phyloP scores from a whole-genome alignment of 1,140 invertebrate genomes.

The Drosophila arizonae region DNA sequence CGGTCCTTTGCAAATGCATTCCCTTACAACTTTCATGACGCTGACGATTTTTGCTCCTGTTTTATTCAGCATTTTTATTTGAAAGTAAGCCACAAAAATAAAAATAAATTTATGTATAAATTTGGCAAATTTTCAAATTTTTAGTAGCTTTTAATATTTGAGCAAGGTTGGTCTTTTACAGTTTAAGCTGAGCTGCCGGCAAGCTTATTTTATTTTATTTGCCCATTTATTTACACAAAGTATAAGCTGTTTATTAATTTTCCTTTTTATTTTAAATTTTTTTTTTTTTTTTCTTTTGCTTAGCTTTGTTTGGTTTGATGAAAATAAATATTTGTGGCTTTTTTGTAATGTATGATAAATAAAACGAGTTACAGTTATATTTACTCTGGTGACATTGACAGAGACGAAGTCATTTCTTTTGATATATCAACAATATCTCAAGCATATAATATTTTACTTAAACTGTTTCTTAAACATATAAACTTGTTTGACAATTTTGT shows the following conservation, averaged over 20 bases:
- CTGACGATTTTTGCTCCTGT: not conserved
- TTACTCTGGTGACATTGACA: no score
- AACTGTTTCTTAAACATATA: no score
- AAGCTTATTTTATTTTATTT: not conserved
- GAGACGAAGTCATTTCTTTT: no score
- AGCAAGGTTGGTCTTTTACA: not conserved
- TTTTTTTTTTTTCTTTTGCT: not conserved
- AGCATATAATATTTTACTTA: no score
- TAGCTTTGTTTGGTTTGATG: not conserved
- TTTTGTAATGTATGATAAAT: no score
- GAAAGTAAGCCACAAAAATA: not conserved
- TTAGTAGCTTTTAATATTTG: constrained; percentile 1
- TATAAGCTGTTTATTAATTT: not conserved
- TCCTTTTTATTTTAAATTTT: not conserved
- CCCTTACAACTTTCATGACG: constrained; percentile 2
- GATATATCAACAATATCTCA: no score
- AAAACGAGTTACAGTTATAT: no score
- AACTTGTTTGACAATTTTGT: no score
- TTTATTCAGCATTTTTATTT: not conserved
- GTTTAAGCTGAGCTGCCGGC: not conserved
- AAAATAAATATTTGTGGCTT: not conserved
- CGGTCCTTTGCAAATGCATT: constrained; percentile 1
- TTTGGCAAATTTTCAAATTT: not conserved
- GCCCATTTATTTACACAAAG: constrained; percentile 1
- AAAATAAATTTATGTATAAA: not conserved